Evolutionary conservation across 2,113 vertebrate genomes (phyloP).

Genomic region (Pleuronectes platessa): DNA sequence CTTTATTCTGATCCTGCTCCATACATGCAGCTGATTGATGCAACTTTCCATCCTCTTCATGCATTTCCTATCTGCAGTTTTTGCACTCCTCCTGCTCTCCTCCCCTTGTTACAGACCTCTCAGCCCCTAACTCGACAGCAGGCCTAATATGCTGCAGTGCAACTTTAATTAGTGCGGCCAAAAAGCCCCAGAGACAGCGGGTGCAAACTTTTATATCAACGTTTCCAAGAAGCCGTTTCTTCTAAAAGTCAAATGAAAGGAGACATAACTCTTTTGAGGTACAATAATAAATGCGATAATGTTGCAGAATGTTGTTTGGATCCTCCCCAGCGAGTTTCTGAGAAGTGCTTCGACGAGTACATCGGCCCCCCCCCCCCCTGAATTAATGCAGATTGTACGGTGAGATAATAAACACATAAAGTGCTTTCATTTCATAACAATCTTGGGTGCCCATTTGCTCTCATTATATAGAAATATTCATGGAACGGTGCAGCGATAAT

Average conservation of each 20-base stretch:
- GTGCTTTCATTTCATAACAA: constrained; percentile 11
- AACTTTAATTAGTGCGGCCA: constrained; percentile 62
- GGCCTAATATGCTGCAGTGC: constrained; percentile 28
- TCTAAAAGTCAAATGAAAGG: constrained; percentile 40
- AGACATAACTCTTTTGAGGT: constrained; percentile 33
- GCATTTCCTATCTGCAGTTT: constrained; percentile 31
- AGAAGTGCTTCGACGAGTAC: constrained; percentile 28
- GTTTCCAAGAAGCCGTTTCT: constrained; percentile 45
- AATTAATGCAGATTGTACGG: constrained; percentile 33
- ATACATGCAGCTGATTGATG: constrained; percentile 34
- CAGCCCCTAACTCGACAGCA: constrained; percentile 18
- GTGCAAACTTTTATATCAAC: constrained; percentile 55
- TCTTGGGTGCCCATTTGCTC: not conserved
- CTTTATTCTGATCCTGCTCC: constrained; percentile 39
- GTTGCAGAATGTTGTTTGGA: constrained; percentile 39
- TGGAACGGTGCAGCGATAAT: not conserved
- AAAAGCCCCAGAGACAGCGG: constrained; percentile 25
- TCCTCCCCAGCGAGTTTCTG: constrained; percentile 30
- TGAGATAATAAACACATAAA: constrained; percentile 23
- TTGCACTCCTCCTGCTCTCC: constrained; percentile 7
- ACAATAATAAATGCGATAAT: constrained; percentile 55
- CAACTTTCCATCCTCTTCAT: constrained; percentile 20
- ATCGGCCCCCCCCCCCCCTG: not conserved
- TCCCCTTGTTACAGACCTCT: constrained; percentile 13
- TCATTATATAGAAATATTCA: constrained; percentile 20